Evolutionary conservation across 2,888 invertebrate genomes (phyloP).

Genomic region (Ornithoptera alexandrae): DNA sequence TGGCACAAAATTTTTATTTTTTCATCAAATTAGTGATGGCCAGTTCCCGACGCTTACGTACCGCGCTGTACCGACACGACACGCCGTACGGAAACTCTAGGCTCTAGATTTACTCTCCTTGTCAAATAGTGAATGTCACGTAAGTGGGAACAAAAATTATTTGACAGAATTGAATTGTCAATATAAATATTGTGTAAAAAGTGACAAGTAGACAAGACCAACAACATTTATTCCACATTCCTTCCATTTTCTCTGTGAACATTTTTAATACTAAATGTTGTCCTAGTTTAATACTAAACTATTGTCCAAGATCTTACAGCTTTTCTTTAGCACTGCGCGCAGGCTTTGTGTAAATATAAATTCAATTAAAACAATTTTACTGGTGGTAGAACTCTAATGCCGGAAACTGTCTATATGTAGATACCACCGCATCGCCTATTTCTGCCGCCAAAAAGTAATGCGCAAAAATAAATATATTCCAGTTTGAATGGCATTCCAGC

Average conservation of each 20-base stretch:
- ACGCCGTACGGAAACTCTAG: too few species aligned
- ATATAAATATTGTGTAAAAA: not conserved
- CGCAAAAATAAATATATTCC: too few species aligned
- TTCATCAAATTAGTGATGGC: too few species aligned
- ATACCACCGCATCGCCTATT: too few species aligned
- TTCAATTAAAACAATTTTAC: not conserved
- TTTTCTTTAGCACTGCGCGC: not conserved
- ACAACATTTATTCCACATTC: not conserved
- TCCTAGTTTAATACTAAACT: not conserved
- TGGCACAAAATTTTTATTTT: not conserved
- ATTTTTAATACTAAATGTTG: not conserved
- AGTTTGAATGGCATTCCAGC: too few species aligned
- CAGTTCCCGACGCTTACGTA: too few species aligned
- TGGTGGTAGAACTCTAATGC: too few species aligned
- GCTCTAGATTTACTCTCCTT: too few species aligned
- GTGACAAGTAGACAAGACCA: not conserved
- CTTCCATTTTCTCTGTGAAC: not conserved
- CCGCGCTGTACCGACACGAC: too few species aligned
- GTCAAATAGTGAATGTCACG: too few species aligned
- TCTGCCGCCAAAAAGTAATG: too few species aligned
- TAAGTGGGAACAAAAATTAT: not conserved
- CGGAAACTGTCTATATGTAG: too few species aligned
- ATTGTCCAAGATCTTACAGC: not conserved
- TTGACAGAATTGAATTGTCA: not conserved
- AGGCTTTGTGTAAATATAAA: not conserved